These are phyloP conservation scores for Poeciliopsis retropinna DNA, from an alignment of 2,113 vertebrate species.

Conservation along the genomic window DNA sequence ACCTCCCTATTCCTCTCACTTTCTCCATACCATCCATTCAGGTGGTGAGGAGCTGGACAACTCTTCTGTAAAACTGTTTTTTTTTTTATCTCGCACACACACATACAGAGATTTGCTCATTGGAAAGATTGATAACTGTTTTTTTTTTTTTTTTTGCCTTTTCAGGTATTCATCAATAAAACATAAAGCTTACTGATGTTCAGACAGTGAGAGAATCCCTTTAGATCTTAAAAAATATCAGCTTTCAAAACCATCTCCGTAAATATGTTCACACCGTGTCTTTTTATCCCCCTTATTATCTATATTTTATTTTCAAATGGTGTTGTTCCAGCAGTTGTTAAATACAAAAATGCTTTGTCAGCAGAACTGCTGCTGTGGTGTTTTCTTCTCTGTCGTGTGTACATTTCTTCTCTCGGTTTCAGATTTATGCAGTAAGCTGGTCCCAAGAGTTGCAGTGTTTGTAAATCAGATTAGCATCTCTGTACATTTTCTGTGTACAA, in stretches of 20 bases:
- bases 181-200: slow-evolving; percentile 53
- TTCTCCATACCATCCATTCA: slow-evolving; percentile 34
- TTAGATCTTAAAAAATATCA: slow-evolving; percentile 10
- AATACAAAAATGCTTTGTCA: slow-evolving; percentile 32
- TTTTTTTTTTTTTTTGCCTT: slow-evolving; percentile 40
- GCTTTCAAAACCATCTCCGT: neutral
- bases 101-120: neutral
- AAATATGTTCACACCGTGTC: slow-evolving; percentile 20
- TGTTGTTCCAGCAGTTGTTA: slow-evolving; percentile 9
- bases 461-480: slow-evolving; percentile 67
- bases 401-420: slow-evolving; percentile 22
- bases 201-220: slow-evolving; percentile 30
- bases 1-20: slow-evolving; percentile 7
- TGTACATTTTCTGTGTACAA: slow-evolving; percentile 40
- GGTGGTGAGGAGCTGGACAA: slow-evolving; percentile 41
- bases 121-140: slow-evolving; percentile 19
- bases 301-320: slow-evolving; percentile 3
- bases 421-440: slow-evolving; percentile 38
- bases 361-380: slow-evolving; percentile 11
- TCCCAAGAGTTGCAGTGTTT: slow-evolving; percentile 51
- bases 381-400: neutral
- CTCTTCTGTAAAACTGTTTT: neutral
- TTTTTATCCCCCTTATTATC: slow-evolving; percentile 17
- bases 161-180: slow-evolving; percentile 34
- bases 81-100: neutral